Percentiles rank a stretch among this genome's conserved stretches.
These are phyloP conservation scores for Dasypogon diadema DNA, from an alignment of 2,888 invertebrate species.

Conservation along the genomic window DNA sequence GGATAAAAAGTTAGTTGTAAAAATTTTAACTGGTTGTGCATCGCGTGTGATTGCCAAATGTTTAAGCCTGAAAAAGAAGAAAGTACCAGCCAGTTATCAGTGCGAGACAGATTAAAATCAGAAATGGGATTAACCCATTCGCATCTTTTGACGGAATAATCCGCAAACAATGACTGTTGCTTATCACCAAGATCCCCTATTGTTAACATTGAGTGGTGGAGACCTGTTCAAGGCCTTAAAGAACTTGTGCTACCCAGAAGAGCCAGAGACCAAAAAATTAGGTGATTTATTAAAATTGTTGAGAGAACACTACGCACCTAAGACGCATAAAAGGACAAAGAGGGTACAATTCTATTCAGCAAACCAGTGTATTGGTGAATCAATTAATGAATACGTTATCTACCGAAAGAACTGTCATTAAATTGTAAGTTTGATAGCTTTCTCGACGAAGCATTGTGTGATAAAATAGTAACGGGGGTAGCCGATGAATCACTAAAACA, in stretches of 20 bases:
- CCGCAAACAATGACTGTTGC: too few relatives aligned
- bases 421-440: background rate
- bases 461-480: background rate
- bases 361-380: background rate
- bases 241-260: background rate
- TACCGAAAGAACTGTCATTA: background rate
- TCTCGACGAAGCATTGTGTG: background rate
- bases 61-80: too few relatives aligned
- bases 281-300: background rate
- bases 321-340: background rate
- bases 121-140: too few relatives aligned
- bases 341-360: background rate
- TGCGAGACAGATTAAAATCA: too few relatives aligned
- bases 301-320: background rate
- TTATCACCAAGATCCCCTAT: too few relatives aligned
- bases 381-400: background rate
- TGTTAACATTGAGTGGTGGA: too few relatives aligned
- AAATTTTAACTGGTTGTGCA: too few relatives aligned
- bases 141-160: too few relatives aligned
- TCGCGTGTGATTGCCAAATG: too few relatives aligned
- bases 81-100: too few relatives aligned
- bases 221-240: background rate
- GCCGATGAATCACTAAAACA: background rate
- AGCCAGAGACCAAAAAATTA: background rate
- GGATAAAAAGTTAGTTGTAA: too few relatives aligned